Conservation (phyloP, 2,797 vertebrate species). For the Nyctalus aviator region DNA sequence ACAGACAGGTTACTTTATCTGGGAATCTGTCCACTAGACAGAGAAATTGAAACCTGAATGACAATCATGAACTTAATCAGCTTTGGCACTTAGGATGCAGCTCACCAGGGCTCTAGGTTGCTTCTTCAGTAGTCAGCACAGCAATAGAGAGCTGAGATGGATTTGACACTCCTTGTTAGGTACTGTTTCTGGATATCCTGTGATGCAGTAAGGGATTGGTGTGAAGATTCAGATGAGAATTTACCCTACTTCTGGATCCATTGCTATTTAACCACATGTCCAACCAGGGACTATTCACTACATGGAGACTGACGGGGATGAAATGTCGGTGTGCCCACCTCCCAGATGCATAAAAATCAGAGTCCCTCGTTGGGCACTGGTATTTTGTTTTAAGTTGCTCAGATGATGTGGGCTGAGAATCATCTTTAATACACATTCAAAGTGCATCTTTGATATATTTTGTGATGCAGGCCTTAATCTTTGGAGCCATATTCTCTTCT, state of each 20-base stretch:
- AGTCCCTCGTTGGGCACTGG: neutral
- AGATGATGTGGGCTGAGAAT: neutral
- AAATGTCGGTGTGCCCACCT: neutral
- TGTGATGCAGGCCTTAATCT: neutral
- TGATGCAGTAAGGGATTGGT: neutral
- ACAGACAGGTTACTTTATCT: neutral
- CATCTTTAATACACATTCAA: neutral
- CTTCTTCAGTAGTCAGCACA: neutral
- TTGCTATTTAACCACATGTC: neutral
- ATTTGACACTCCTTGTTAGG: neutral
- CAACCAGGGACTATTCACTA: neutral
- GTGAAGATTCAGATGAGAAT: neutral
- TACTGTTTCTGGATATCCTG: neutral
- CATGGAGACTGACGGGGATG: neutral
- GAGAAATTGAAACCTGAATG: neutral
- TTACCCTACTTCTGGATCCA: neutral
- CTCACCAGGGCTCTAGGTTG: neutral
- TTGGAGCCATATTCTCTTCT: neutral
- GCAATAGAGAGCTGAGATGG: neutral
- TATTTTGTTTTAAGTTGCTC: neutral
- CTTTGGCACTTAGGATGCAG: neutral
- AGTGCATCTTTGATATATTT: neutral
- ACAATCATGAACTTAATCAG: neutral
- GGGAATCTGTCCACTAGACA: neutral
- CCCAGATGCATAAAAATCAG: neutral